A percentile compares a stretch with the other conserved stretches of the same genome.
Conservation (phyloP, 2,888 invertebrate genomes). For the Mycalesis mineus region DNA sequence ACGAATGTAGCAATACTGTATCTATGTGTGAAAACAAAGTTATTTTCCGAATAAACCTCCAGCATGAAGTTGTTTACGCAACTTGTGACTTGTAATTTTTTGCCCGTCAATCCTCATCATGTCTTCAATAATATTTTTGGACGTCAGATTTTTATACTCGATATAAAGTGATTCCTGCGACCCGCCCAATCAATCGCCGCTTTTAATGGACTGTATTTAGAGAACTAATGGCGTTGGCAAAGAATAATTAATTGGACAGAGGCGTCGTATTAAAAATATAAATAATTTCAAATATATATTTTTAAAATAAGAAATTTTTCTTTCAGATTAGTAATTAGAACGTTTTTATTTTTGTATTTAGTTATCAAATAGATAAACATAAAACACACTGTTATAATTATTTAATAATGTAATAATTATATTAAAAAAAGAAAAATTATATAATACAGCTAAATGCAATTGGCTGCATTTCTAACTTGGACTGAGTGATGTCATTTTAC, state of each 20-base stretch:
- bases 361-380: too few species aligned
- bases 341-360: too few species aligned
- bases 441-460: too few species aligned
- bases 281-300: not conserved
- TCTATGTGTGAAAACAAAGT: not conserved
- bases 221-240: slow-evolving; percentile 52
- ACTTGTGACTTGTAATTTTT: slow-evolving; percentile 33
- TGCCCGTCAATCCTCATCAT: slow-evolving; percentile 56
- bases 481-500: too few species aligned
- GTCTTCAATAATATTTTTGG: slow-evolving; percentile 48
- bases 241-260: slow-evolving; percentile 35
- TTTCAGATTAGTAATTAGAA: too few species aligned
- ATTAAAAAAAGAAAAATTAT: too few species aligned
- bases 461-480: too few species aligned
- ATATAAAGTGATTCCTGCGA: slow-evolving; percentile 53
- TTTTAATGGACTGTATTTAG: slow-evolving; percentile 61
- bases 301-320: too few species aligned
- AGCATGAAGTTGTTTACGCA: slow-evolving; percentile 6
- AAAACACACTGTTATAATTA: too few species aligned
- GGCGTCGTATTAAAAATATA: not conserved
- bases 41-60: not conserved
- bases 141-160: slow-evolving; percentile 50
- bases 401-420: too few species aligned
- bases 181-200: slow-evolving; percentile 58
- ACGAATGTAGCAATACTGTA: not conserved